These are phyloP conservation scores for Sterna hirundo DNA, from an alignment of 2,113 vertebrate genomes.

Conservation along the genomic window DNA sequence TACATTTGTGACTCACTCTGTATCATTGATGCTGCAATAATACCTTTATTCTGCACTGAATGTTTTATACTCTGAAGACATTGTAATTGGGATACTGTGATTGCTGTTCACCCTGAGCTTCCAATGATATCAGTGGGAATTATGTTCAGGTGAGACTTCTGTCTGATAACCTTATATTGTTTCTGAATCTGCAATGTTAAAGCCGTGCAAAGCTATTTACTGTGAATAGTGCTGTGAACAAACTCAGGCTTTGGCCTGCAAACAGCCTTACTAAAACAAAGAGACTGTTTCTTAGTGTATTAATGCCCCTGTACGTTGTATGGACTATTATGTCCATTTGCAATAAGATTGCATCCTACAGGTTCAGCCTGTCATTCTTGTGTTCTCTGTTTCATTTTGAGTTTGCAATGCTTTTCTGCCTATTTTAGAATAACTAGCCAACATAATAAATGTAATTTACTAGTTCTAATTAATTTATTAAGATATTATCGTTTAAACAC, in stretches of 20 bases:
- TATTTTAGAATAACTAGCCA: not conserved
- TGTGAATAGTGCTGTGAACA: not conserved
- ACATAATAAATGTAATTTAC: not conserved
- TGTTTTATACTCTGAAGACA: not conserved
- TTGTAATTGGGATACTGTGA: not conserved
- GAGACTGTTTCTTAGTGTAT: not conserved
- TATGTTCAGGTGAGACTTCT: not conserved
- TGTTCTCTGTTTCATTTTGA: not conserved
- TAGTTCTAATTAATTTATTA: not conserved
- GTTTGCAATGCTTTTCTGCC: not conserved
- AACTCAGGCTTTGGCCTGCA: not conserved
- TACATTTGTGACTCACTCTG: not conserved
- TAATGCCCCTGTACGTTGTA: rapidly evolving
- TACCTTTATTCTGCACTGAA: not conserved
- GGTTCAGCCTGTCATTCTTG: not conserved
- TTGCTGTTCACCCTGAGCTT: not conserved
- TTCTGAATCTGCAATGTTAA: not conserved
- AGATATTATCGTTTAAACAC: not conserved
- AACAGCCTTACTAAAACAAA: not conserved
- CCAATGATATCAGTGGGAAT: not conserved
- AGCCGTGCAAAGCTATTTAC: not conserved
- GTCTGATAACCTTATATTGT: not conserved
- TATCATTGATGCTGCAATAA: not conserved
- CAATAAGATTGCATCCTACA: not conserved
- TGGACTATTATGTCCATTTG: not conserved